Percentiles rank a stretch among this genome's conserved stretches.
Conservation (phyloP, 2,888 invertebrate species). For the Prenolepis imparis region DNA sequence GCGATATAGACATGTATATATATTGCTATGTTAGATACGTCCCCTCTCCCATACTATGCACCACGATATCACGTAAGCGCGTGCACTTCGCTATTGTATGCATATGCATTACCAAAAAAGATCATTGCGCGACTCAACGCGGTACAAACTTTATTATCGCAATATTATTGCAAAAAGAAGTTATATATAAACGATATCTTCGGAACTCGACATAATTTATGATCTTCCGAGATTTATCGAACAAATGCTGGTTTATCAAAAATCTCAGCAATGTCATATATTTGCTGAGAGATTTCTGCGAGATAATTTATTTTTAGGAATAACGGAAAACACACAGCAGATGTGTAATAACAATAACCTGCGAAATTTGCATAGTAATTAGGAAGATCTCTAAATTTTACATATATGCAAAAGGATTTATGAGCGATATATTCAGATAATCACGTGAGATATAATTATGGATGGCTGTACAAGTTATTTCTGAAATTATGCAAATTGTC, state of each 20-base stretch:
- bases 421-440: background rate
- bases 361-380: background rate
- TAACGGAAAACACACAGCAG: background rate
- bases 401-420: constrained; percentile 4
- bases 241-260: constrained; percentile 20
- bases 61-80: constrained; percentile 54
- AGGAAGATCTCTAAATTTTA: background rate
- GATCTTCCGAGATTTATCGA: constrained; percentile 23
- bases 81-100: constrained; percentile 28
- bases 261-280: constrained; percentile 22
- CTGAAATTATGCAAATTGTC: background rate
- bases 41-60: constrained; percentile 47
- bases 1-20: constrained; percentile 47
- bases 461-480: background rate
- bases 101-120: constrained; percentile 40
- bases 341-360: background rate
- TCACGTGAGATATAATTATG: background rate
- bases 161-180: constrained; percentile 1
- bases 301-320: constrained; percentile 1
- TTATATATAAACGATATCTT: background rate
- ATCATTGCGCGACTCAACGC: constrained; percentile 29
- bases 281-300: background rate
- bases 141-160: background rate
- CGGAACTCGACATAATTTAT: constrained; percentile 13
- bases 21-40: constrained; percentile 52